A percentile compares a stretch with the other conserved stretches of the same genome.
Evolutionary conservation across 2,113 vertebrate species (phyloP).

Genomic region (Tupaia chinensis): DNA sequence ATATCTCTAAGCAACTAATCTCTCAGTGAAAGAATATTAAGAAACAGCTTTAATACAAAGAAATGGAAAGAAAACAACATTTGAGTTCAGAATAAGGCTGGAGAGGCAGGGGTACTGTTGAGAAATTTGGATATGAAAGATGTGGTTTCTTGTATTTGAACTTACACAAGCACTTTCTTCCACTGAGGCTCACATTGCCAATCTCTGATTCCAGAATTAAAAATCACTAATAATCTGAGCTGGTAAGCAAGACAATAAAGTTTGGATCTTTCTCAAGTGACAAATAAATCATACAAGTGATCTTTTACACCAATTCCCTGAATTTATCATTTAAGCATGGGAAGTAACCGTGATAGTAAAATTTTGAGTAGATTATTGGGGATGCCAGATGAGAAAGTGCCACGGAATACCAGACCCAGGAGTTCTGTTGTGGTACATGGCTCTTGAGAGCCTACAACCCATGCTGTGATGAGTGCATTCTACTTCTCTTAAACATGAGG

Average conservation of each 20-base stretch:
- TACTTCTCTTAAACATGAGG: background rate
- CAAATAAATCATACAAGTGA: background rate
- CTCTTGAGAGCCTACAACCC: background rate
- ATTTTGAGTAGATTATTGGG: background rate
- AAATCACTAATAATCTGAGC: background rate
- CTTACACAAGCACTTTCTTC: background rate
- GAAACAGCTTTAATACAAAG: background rate
- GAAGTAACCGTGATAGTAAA: background rate
- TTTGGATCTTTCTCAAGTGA: background rate
- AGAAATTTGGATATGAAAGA: background rate
- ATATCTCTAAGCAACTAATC: background rate
- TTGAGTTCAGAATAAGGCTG: background rate
- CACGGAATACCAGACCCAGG: background rate
- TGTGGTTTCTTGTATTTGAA: background rate
- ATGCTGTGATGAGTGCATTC: background rate
- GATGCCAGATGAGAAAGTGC: background rate
- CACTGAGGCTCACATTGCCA: background rate
- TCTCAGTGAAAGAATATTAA: constrained; percentile 12
- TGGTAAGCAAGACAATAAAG: background rate
- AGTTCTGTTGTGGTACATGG: background rate
- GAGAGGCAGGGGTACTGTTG: background rate
- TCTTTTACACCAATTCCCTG: background rate
- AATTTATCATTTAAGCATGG: background rate
- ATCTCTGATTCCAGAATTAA: background rate
- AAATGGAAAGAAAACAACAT: background rate